phyloP scores from a whole-genome alignment of 2,888 invertebrate species.

The Pollenia labialis region DNA sequence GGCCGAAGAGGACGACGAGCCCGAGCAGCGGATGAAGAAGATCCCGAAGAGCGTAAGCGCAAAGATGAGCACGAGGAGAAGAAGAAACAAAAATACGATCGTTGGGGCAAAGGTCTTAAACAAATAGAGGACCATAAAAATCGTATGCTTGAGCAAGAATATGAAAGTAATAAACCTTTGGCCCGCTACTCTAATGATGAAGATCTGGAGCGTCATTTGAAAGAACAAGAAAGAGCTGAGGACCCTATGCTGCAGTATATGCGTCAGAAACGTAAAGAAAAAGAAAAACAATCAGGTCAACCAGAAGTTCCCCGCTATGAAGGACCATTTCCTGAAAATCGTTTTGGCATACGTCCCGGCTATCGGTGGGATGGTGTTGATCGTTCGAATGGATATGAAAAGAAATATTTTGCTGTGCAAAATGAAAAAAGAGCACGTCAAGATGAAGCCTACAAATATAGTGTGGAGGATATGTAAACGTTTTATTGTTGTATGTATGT shows the following conservation, averaged over 20 bases:
- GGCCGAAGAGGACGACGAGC: slow-evolving; percentile 80
- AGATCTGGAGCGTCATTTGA: slow-evolving; percentile 92
- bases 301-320: slow-evolving; percentile 89
- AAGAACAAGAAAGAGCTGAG: slow-evolving; percentile 90
- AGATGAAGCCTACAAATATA: slow-evolving; percentile 97
- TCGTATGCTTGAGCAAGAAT: slow-evolving; percentile 89
- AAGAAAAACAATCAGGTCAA: slow-evolving; percentile 84
- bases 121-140: slow-evolving; percentile 91
- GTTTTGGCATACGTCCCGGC: slow-evolving; percentile 96
- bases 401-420: slow-evolving; percentile 91
- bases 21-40: slow-evolving; percentile 83
- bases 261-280: slow-evolving; percentile 86
- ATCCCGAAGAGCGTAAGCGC: slow-evolving; percentile 81
- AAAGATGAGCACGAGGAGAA: slow-evolving; percentile 87
- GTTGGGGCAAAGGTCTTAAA: slow-evolving; percentile 94
- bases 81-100: slow-evolving; percentile 90
- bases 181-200: slow-evolving; percentile 95
- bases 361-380: slow-evolving; percentile 99
- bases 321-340: slow-evolving; percentile 95
- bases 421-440: slow-evolving; percentile 90
- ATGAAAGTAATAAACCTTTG: slow-evolving; percentile 95
- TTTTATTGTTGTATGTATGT: neutral
- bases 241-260: slow-evolving; percentile 98
- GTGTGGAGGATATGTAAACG: slow-evolving; percentile 94
- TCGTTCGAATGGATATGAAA: slow-evolving; percentile 98